phyloP scores from a whole-genome alignment of 2,113 vertebrate genomes.

The Meriones unguiculatus region DNA sequence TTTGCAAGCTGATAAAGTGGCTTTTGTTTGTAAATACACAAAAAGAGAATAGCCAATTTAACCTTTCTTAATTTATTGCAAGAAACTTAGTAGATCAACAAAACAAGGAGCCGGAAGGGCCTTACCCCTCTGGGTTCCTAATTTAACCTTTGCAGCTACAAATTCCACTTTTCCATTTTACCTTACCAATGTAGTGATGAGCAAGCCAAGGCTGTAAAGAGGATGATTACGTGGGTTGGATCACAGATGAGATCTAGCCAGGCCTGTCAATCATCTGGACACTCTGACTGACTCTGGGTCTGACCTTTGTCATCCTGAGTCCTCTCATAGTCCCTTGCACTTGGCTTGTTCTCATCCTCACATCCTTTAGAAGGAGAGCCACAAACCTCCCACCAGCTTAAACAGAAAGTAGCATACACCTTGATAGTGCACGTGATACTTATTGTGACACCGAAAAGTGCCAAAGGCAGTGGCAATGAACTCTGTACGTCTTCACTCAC shows the following conservation, averaged over 20 bases:
- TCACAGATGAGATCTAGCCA: not conserved
- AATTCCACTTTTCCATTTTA: not conserved
- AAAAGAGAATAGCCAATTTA: slow-evolving; percentile 57
- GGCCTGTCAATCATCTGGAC: slow-evolving; percentile 26
- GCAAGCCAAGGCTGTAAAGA: not conserved
- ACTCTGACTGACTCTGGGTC: not conserved
- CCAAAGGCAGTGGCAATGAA: not conserved
- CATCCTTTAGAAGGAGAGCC: not conserved
- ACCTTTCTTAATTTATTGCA: slow-evolving; percentile 54
- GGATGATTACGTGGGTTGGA: not conserved
- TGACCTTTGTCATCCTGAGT: not conserved
- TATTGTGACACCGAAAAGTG: not conserved
- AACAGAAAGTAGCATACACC: not conserved
- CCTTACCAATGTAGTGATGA: not conserved
- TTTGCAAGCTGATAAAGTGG: slow-evolving; percentile 58
- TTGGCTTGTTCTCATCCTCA: not conserved
- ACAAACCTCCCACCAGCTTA: not conserved
- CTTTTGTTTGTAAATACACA: slow-evolving; percentile 57
- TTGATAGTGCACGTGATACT: not conserved
- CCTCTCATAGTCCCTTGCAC: not conserved
- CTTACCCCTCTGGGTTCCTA: not conserved
- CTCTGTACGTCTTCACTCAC: not conserved
- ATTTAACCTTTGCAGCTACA: not conserved
- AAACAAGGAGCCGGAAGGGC: slow-evolving; percentile 33
- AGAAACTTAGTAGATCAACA: not conserved